Conservation (phyloP, 2,888 invertebrate genomes). For the Cheilosia vernalis region DNA sequence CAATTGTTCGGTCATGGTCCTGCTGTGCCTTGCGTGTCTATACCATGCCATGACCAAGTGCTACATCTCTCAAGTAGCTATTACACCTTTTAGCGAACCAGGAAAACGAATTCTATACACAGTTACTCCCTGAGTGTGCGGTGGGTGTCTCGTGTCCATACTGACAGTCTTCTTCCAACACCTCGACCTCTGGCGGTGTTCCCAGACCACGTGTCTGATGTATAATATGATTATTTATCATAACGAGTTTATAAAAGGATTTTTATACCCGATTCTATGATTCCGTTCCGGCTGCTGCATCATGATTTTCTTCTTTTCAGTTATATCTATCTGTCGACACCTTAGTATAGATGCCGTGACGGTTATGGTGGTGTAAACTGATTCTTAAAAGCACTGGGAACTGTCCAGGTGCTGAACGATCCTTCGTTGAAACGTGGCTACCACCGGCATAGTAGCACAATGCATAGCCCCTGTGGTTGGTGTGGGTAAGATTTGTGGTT, state of each 20-base stretch:
- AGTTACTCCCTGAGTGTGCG: background rate
- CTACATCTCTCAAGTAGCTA: conserved; percentile 73
- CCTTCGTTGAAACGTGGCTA: conserved; percentile 32
- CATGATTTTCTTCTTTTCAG: conserved; percentile 34
- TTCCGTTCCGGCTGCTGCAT: conserved; percentile 67
- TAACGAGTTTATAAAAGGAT: conserved; percentile 74
- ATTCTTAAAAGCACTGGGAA: conserved; percentile 74
- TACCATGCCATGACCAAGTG: conserved; percentile 51
- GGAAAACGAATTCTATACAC: conserved; percentile 18
- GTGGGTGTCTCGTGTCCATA: conserved; percentile 22
- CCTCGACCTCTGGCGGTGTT: conserved; percentile 30
- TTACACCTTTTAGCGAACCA: conserved; percentile 71
- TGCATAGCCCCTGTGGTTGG: conserved; percentile 27
- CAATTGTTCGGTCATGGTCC: conserved; percentile 64
- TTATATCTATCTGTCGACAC: conserved; percentile 50
- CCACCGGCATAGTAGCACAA: conserved; percentile 14
- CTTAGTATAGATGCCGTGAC: conserved; percentile 37
- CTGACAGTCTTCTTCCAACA: conserved; percentile 44
- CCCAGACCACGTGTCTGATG: conserved; percentile 30
- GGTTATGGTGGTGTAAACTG: conserved; percentile 56
- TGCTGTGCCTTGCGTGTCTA: conserved; percentile 59
- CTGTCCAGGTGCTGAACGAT: conserved; percentile 52
- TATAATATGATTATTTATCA: conserved; percentile 75
- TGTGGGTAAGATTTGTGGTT: conserved; percentile 19
- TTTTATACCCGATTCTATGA: conserved; percentile 75